Conservation (phyloP, 2,888 invertebrate species). For the Sarcophaga subvicina region DNA sequence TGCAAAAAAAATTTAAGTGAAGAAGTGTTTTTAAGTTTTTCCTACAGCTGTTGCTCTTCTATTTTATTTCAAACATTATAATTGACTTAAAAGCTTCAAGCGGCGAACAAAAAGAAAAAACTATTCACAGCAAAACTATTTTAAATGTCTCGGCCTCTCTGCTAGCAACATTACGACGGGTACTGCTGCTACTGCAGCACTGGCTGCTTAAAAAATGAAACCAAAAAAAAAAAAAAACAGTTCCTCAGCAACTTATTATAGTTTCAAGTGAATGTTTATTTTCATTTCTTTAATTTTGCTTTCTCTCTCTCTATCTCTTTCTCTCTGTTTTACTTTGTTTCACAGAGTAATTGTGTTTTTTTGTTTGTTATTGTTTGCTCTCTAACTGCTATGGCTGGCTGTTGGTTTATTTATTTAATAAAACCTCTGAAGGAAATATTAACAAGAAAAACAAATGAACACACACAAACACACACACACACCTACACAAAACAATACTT, state of each 20-base stretch:
- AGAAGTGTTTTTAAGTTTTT: conserved; percentile 63
- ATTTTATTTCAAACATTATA: conserved; percentile 59
- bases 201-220: not conserved
- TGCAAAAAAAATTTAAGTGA: conserved; percentile 12
- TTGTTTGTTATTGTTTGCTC: not conserved
- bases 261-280: conserved; percentile 23
- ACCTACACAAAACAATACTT: conserved; percentile 38
- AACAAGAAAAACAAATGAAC: conserved; percentile 48
- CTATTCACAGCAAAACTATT: conserved; percentile 15
- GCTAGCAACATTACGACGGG: not conserved
- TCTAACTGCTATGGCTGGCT: not conserved
- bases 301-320: not conserved
- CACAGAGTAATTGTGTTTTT: not conserved
- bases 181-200: conserved; percentile 10
- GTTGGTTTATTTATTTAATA: conserved; percentile 58
- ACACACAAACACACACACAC: conserved; percentile 3
- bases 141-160: not conserved
- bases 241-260: conserved; percentile 2
- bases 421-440: conserved; percentile 59
- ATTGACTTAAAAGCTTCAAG: conserved; percentile 65
- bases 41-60: conserved; percentile 65
- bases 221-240: conserved; percentile 33
- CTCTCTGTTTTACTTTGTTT: not conserved
- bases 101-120: conserved; percentile 26
- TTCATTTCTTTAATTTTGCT: not conserved